A percentile compares a stretch with the other conserved stretches of the same genome.
These are phyloP conservation scores for Eristalis pertinax DNA, from an alignment of 2,888 invertebrate species.

Conservation along the genomic window DNA sequence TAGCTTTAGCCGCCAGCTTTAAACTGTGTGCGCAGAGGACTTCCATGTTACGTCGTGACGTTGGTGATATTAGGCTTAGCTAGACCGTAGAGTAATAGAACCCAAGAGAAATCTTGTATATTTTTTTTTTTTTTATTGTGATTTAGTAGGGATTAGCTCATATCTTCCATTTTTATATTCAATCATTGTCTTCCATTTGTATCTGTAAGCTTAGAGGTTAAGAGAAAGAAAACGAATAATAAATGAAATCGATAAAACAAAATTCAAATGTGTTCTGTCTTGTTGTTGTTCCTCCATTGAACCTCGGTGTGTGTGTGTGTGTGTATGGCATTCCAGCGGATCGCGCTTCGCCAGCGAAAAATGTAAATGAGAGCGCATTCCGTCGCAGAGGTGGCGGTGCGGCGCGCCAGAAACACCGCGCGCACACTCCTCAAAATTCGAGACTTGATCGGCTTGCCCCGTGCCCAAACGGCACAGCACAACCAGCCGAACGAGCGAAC, in stretches of 20 bases:
- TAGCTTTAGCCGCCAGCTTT: slow-evolving; percentile 51
- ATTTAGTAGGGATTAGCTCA: slow-evolving; percentile 64
- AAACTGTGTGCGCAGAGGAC: slow-evolving; percentile 55
- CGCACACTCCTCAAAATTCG: too few relatives aligned
- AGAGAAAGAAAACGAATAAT: slow-evolving; percentile 29
- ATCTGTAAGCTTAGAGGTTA: slow-evolving; percentile 73
- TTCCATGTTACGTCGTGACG: slow-evolving; percentile 38
- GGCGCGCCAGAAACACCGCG: not conserved
- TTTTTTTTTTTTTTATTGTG: slow-evolving; percentile 60
- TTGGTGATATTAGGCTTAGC: slow-evolving; percentile 68
- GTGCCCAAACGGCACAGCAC: not conserved
- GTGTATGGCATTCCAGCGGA: not conserved
- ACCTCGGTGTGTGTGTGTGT: not conserved
- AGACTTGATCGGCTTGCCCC: not conserved
- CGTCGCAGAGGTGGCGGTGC: not conserved
- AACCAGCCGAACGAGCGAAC: not conserved
- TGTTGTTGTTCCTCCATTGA: slow-evolving; percentile 26
- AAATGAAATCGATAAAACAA: slow-evolving; percentile 38
- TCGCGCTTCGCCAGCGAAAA: not conserved
- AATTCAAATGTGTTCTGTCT: slow-evolving; percentile 46
- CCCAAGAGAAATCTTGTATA: slow-evolving; percentile 33
- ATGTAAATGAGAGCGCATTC: slow-evolving; percentile 1
- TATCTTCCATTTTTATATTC: slow-evolving; percentile 63
- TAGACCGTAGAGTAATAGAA: slow-evolving; percentile 25
- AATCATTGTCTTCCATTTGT: slow-evolving; percentile 78